Base-by-base conservation (phyloP, 2,888 invertebrate species). In the Neoascia interrupta region DNA sequence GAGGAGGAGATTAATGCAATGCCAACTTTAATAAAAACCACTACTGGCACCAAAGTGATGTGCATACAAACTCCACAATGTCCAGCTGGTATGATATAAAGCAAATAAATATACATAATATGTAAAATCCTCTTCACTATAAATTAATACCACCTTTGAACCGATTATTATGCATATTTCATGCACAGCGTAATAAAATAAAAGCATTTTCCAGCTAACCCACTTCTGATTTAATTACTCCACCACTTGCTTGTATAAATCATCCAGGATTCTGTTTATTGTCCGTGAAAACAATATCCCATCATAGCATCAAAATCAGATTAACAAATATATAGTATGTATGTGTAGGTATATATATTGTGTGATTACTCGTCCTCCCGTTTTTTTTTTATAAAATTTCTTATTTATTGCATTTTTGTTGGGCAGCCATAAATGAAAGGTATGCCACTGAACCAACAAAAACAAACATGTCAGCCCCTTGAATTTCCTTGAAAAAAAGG, bases 201-300 rank as follows among this genome's bases (percentile, higher is more conserved):
- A 34, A 26, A 39, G 15, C 5, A 28, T 11, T 13, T 15, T n/a
- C 16, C 18, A 23, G 18, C 54, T 51, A 64, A 53, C 3, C 68
- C 39, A 23, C 37, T 34, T 10, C 3, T 39, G 58, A 49, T 49
- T 68, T 58, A 47, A 66, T 66, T 56, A 47, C 47, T 47, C 21
- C 19, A 37, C 28, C 34, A 28, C 45, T n/a, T n/a, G 28, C 13
- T 11, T 45, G 16, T 26, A 66, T 66, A 54, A 66, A 45, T 54
- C 66, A 66, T 66, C 37, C 3, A 15, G 5, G 8, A 47, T 45
- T 54, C 54, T 39, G 56, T 41, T 58, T 49, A 58, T 68, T 68
- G 68, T 58, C 54, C 64, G 8, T 45, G 19, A 41, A 36, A 39
- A 15, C 36, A 28, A 56, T 68, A 28, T 23, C 56, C n/a, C 13